A percentile compares a stretch with the other conserved stretches of the same genome.
phyloP scores from a whole-genome alignment of 2,888 invertebrate species.

The Notodonta ziczac region DNA sequence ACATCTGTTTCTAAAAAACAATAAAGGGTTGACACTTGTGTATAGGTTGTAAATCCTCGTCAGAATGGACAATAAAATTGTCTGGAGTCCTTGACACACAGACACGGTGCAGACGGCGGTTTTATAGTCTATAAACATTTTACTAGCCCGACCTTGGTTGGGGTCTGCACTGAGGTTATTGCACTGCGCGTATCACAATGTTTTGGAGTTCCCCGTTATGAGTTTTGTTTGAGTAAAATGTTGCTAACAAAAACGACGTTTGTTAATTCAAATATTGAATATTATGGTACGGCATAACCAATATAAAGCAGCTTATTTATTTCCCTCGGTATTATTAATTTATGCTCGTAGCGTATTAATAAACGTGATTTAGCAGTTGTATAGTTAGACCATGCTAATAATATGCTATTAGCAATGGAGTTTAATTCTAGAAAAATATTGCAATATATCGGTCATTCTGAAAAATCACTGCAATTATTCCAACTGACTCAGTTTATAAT shows the following conservation, averaged over 20 bases:
- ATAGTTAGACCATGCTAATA: too few relatives aligned
- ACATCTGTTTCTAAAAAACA: conserved; percentile 51
- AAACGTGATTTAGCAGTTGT: too few relatives aligned
- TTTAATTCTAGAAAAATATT: too few relatives aligned
- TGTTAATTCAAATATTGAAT: too few relatives aligned
- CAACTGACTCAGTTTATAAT: neutral
- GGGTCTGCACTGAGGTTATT: conserved; percentile 82
- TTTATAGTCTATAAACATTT: conserved; percentile 84
- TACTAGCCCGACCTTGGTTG: conserved; percentile 82
- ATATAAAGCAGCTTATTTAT: too few relatives aligned
- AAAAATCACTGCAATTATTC: neutral
- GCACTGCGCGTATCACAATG: conserved; percentile 72
- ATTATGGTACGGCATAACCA: too few relatives aligned
- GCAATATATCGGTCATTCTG: neutral
- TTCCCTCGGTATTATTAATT: too few relatives aligned
- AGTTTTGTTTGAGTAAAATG: neutral
- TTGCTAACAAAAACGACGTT: too few relatives aligned
- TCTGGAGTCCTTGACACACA: conserved; percentile 82
- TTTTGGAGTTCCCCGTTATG: conserved; percentile 46
- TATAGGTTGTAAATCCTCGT: conserved; percentile 57
- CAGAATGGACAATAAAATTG: conserved; percentile 76
- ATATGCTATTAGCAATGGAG: too few relatives aligned
- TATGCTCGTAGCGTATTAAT: too few relatives aligned
- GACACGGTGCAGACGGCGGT: conserved; percentile 79
- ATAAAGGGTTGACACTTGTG: conserved; percentile 56